phyloP scores from a whole-genome alignment of 2,113 vertebrate species.

The Trachemys scripta region DNA sequence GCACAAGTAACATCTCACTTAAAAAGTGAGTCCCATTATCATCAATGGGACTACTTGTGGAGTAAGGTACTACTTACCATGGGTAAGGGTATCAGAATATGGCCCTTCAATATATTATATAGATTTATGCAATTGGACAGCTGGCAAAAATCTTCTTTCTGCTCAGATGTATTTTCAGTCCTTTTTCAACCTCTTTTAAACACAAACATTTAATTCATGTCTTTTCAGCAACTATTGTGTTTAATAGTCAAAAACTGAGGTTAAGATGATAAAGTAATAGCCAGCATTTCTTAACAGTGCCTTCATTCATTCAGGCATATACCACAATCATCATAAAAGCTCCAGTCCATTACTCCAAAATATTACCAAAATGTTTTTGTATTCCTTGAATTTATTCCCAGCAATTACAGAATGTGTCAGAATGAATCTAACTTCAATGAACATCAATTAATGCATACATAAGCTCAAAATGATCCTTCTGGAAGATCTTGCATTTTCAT shows the following conservation, averaged over 20 bases:
- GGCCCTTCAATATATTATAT: background rate
- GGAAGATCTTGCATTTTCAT: background rate
- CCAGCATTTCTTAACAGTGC: background rate
- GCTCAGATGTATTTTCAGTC: background rate
- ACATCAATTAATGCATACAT: accelerated
- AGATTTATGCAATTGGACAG: background rate
- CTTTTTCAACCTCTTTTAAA: background rate
- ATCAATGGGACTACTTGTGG: background rate
- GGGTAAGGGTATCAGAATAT: background rate
- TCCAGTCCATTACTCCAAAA: background rate
- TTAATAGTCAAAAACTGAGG: background rate
- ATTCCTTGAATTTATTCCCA: background rate
- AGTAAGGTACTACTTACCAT: background rate
- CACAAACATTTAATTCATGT: accelerated
- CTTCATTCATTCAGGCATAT: background rate
- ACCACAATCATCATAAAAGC: background rate
- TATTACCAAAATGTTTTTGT: background rate
- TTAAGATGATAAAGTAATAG: background rate
- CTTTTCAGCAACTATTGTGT: background rate
- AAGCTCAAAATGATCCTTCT: accelerated
- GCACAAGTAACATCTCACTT: background rate
- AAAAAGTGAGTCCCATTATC: background rate
- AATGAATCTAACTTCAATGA: background rate
- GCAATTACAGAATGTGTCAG: background rate
- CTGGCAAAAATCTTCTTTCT: background rate